Evolutionary conservation across 2,888 invertebrate genomes (phyloP).

Genomic region (Scaptomyza cyrtandrae): DNA sequence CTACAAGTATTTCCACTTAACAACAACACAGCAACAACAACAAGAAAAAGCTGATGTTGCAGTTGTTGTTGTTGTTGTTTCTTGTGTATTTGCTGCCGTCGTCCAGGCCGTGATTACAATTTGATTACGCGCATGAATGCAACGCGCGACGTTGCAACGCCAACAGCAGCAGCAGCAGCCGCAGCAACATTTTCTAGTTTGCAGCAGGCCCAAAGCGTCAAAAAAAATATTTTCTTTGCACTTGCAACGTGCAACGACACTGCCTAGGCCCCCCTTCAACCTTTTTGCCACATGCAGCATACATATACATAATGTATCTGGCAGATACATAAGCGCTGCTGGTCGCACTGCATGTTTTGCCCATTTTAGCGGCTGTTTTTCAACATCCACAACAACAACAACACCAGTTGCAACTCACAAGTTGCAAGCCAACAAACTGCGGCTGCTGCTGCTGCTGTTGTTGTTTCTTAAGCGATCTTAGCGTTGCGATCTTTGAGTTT

Average conservation of each 20-base stretch:
- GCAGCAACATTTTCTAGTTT: slow-evolving; percentile 70
- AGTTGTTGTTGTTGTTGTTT: slow-evolving; percentile 29
- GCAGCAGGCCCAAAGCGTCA: slow-evolving; percentile 68
- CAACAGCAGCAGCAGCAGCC: slow-evolving; percentile 27
- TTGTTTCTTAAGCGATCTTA: slow-evolving; percentile 33
- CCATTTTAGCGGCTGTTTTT: slow-evolving; percentile 77
- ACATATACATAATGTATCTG: slow-evolving; percentile 73
- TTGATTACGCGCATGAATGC: slow-evolving; percentile 82
- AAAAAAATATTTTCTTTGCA: slow-evolving; percentile 82
- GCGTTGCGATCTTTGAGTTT: slow-evolving; percentile 64
- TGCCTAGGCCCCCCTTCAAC: background rate
- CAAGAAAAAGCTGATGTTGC: slow-evolving; percentile 48
- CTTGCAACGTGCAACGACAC: slow-evolving; percentile 59
- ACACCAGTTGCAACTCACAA: slow-evolving; percentile 37
- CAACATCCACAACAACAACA: slow-evolving; percentile 3
- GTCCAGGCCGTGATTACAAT: slow-evolving; percentile 79
- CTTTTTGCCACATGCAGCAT: slow-evolving; percentile 28
- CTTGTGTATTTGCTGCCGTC: slow-evolving; percentile 55
- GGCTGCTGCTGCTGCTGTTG: slow-evolving; percentile 9
- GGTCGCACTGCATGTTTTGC: slow-evolving; percentile 75
- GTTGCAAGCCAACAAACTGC: slow-evolving; percentile 42
- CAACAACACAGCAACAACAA: slow-evolving; percentile 61
- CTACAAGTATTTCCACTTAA: slow-evolving; percentile 83
- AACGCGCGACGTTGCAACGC: slow-evolving; percentile 59
- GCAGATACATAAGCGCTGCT: slow-evolving; percentile 73